Evolutionary conservation across 2,888 invertebrate species (phyloP).

Genomic region (Anthoptus insignis): DNA sequence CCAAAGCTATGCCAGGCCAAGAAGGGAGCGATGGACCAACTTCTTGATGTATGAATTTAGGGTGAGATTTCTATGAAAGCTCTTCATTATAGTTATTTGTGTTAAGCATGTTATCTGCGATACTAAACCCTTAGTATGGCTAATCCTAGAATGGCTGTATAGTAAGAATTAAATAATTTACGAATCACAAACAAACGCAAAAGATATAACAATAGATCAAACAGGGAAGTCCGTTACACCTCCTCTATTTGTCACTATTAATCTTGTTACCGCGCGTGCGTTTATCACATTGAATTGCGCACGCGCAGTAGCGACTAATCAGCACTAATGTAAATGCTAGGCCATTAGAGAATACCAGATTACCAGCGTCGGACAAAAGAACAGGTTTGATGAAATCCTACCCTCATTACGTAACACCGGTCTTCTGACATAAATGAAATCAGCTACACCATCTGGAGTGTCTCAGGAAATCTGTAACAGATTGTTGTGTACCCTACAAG

Average conservation of each 20-base stretch:
- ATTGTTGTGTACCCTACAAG: too few species aligned
- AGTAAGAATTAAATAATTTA: too few species aligned
- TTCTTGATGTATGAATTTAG: too few species aligned
- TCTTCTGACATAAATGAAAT: conserved; percentile 31
- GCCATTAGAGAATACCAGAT: conserved; percentile 56
- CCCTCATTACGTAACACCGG: conserved; percentile 24
- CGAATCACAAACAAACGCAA: neutral
- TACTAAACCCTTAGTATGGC: too few species aligned
- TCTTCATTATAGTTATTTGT: too few species aligned
- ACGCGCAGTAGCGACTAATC: conserved; percentile 52
- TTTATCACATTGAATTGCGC: conserved; percentile 49
- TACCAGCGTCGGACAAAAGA: conserved; percentile 45
- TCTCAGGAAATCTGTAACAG: conserved; percentile 26
- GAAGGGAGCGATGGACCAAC: too few species aligned
- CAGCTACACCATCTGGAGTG: conserved; percentile 21
- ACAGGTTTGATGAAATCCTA: conserved; percentile 28
- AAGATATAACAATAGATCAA: conserved; percentile 14
- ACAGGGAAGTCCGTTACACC: conserved; percentile 7
- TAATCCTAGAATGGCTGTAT: too few species aligned
- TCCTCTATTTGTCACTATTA: conserved; percentile 59
- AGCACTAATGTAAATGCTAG: conserved; percentile 56
- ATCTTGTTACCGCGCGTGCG: conserved; percentile 52
- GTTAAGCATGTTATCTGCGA: too few species aligned
- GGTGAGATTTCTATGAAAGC: too few species aligned
- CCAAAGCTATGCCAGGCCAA: too few species aligned